phyloP scores from a whole-genome alignment of 23 tunicate genomes.

The Styela clava region DNA sequence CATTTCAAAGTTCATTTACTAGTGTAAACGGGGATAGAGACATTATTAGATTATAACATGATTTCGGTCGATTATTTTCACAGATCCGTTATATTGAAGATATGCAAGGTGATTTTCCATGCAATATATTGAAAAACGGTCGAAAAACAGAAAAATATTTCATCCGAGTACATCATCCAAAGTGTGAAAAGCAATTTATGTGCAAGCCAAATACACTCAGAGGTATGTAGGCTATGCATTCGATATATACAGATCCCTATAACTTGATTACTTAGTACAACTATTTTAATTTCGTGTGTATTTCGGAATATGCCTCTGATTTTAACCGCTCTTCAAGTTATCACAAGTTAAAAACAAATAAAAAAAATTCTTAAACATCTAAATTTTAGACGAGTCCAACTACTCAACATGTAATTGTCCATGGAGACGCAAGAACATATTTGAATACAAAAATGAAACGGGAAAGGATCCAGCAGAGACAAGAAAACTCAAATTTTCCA shows the following conservation, averaged over 20 bases:
- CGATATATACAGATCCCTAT: background rate
- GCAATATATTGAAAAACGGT: background rate
- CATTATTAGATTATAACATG: no score
- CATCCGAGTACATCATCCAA: background rate
- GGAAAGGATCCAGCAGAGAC: background rate
- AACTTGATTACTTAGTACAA: no score
- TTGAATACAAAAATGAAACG: slow-evolving; percentile 2
- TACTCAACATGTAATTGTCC: background rate
- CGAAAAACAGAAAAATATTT: slow-evolving; percentile 8
- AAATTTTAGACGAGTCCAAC: no score
- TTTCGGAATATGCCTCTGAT: no score
- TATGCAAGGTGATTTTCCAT: slow-evolving; percentile 1
- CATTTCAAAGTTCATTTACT: no score
- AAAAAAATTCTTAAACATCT: no score
- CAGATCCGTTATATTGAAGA: slow-evolving; percentile 1
- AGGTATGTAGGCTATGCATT: background rate
- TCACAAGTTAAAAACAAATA: no score
- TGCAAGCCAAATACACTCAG: background rate
- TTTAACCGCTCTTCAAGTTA: no score
- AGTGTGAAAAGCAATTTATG: background rate
- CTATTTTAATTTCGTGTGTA: no score
- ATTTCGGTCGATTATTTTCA: no score
- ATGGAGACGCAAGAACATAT: background rate
- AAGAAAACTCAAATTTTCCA: background rate
- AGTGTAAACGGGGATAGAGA: no score